phyloP scores from a whole-genome alignment of 64 coral and sea anemone species.

The Stichodactyla mertensii region DNA sequence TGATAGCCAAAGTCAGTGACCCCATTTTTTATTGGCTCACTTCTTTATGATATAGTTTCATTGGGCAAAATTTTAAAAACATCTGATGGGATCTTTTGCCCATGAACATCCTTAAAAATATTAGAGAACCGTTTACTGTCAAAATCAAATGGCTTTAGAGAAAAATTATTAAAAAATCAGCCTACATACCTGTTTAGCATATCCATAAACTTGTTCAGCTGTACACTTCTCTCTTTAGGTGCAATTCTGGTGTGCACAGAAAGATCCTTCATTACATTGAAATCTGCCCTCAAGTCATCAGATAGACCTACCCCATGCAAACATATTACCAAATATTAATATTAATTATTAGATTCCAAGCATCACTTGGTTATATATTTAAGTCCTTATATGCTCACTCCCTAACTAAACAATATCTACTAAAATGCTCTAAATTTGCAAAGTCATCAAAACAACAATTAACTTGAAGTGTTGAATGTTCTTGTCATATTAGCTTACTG shows the following conservation, averaged over 20 bases:
- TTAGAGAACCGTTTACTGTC: background rate
- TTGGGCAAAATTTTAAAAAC: too few relatives aligned
- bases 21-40: too few relatives aligned
- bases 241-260: slow-evolving; percentile 86
- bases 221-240: slow-evolving; percentile 45
- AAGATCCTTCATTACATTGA: slow-evolving; percentile 90
- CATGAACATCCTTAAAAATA: background rate
- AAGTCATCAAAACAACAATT: background rate
- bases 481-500: too few relatives aligned
- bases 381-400: too few relatives aligned
- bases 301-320: slow-evolving; percentile 52
- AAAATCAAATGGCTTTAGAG: too few relatives aligned
- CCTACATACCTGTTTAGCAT: slow-evolving; percentile 52
- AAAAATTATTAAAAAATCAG: background rate
- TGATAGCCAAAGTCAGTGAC: too few relatives aligned
- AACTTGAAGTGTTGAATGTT: background rate
- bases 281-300: slow-evolving; percentile 94
- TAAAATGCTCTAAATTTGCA: too few relatives aligned
- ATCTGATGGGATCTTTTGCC: background rate
- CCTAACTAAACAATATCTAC: background rate
- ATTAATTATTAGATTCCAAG: too few relatives aligned
- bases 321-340: too few relatives aligned
- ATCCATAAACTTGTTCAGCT: slow-evolving; percentile 58
- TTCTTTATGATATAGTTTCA: too few relatives aligned
- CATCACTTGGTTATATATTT: too few relatives aligned